Percentiles rank a stretch among this genome's conserved stretches.
Conservation (phyloP, 2,888 invertebrate genomes). For the Drosophila quinaria region DNA sequence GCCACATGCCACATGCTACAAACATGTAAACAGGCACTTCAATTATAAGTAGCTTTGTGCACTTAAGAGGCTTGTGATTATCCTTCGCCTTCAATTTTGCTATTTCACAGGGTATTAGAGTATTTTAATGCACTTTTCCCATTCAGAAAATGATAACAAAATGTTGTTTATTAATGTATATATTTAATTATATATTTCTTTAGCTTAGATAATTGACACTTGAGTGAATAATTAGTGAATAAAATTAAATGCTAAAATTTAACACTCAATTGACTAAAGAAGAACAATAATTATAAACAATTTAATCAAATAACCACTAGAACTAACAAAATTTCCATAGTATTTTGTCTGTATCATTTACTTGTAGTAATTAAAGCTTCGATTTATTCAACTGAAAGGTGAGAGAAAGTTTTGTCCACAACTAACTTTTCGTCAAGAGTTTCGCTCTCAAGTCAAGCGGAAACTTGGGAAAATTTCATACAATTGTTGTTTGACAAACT, state of each 20-base stretch:
- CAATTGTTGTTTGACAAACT: conserved; percentile 24
- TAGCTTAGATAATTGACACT: not conserved
- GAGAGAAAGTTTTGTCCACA: not conserved
- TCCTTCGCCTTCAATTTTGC: not conserved
- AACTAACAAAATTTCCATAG: too few species aligned
- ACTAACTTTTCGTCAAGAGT: conserved; percentile 9
- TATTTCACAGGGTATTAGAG: not conserved
- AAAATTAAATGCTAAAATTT: conserved; percentile 1
- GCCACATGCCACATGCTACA: conserved; percentile 4
- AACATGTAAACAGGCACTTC: conserved; percentile 4
- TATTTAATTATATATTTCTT: conserved; percentile 1
- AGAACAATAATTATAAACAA: conserved; percentile 3
- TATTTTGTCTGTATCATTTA: conserved; percentile 7
- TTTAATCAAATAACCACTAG: not conserved
- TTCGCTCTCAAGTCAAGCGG: conserved; percentile 11
- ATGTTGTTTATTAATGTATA: conserved; percentile 2
- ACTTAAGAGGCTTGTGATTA: conserved; percentile 23
- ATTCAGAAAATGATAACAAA: not conserved
- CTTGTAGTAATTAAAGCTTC: conserved; percentile 19
- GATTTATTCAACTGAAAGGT: too few species aligned
- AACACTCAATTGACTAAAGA: not conserved
- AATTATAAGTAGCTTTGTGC: conserved; percentile 26
- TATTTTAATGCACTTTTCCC: not conserved
- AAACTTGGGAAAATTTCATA: conserved; percentile 7
- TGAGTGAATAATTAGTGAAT: not conserved